Percentiles rank a stretch among this genome's conserved stretches.
Evolutionary conservation across 2,797 vertebrate genomes (phyloP).

Genomic region (Smutsia gigantea): DNA sequence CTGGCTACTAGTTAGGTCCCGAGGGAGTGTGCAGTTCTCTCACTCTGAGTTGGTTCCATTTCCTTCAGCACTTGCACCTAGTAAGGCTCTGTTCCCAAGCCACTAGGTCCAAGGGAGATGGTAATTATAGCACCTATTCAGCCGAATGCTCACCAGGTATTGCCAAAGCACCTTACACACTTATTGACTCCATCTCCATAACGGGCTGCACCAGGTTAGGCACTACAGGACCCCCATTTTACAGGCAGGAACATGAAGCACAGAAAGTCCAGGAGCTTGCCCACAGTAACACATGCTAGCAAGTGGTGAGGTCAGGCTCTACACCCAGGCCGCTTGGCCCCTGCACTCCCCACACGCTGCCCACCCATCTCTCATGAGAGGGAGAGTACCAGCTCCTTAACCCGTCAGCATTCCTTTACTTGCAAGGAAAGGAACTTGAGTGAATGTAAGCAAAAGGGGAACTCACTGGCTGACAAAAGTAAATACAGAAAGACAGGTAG

Average conservation of each 20-base stretch:
- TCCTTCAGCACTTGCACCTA: neutral
- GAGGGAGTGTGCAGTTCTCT: neutral
- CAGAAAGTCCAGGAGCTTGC: neutral
- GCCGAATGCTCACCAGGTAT: neutral
- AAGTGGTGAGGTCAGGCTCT: neutral
- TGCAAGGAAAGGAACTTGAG: neutral
- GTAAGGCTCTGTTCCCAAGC: neutral
- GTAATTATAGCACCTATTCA: neutral
- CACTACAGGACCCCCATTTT: neutral
- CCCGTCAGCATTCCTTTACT: neutral
- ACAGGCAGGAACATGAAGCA: neutral
- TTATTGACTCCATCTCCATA: too few species aligned
- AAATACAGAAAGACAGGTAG: neutral
- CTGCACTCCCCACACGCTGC: neutral
- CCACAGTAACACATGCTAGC: fast-evolving
- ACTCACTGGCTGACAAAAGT: neutral
- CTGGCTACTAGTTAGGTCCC: neutral
- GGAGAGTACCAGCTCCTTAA: neutral
- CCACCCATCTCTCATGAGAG: neutral
- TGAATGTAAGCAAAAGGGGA: neutral
- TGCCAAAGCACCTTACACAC: fast-evolving
- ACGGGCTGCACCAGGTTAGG: fast-evolving
- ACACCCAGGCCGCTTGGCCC: neutral
- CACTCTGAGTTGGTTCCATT: neutral
- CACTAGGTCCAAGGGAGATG: neutral